phyloP scores from a whole-genome alignment of 1,140 invertebrate species.

The Brachionus asplanchnoidis region DNA sequence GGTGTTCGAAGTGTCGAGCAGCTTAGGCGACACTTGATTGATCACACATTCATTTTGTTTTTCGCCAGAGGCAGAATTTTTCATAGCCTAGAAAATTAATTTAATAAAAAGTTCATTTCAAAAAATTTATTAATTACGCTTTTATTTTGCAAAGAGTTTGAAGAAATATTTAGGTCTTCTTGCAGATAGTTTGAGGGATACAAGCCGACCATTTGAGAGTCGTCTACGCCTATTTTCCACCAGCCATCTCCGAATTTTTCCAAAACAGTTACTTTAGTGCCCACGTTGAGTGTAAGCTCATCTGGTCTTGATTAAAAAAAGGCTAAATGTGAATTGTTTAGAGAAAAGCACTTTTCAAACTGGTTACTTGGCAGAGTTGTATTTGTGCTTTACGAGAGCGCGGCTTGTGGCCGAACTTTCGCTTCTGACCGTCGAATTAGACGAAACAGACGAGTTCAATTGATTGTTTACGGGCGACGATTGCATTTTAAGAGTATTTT shows the following conservation, averaged over 20 bases:
- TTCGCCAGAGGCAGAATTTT: not conserved
- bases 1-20: not conserved
- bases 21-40: not conserved
- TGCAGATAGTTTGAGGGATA: not conserved
- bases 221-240: constrained; percentile 67
- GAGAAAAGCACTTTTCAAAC: constrained; percentile 21
- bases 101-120: not conserved
- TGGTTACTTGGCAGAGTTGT: constrained; percentile 63
- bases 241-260: constrained; percentile 99
- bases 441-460: constrained; percentile 22
- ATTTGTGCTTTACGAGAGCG: constrained; percentile 60
- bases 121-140: constrained; percentile 35
- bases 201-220: not conserved
- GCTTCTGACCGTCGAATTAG: constrained; percentile 60
- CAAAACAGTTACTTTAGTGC: constrained; percentile 74
- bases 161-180: not conserved
- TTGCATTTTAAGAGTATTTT: not conserved
- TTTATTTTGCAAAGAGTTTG: constrained; percentile 16
- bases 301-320: constrained; percentile 94
- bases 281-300: constrained; percentile 73
- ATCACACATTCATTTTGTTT: not conserved
- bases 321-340: constrained; percentile 45
- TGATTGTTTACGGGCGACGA: not conserved
- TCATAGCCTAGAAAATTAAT: not conserved
- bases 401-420: constrained; percentile 62